Percentiles rank a stretch among this genome's conserved stretches.
phyloP scores from a whole-genome alignment of 2,113 vertebrate genomes.

The Seriola aureovittata region DNA sequence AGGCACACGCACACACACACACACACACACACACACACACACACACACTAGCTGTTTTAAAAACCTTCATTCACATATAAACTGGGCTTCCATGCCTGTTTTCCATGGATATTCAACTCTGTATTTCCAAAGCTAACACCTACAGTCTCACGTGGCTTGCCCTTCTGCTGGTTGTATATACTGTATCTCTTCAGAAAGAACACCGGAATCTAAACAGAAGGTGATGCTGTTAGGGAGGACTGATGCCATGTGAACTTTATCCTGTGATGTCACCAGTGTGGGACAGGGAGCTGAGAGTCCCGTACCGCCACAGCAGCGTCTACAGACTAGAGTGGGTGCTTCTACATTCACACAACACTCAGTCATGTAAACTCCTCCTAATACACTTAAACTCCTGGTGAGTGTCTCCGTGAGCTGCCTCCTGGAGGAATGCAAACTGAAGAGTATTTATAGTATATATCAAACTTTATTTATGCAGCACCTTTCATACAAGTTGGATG shows the following conservation, averaged over 20 bases:
- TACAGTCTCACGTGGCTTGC: constrained; percentile 3
- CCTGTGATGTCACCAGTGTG: constrained; percentile 47
- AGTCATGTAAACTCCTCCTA: constrained; percentile 22
- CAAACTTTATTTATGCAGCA: neutral
- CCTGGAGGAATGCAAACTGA: constrained; percentile 2
- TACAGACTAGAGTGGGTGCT: neutral
- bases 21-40: neutral
- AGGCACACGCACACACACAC: neutral
- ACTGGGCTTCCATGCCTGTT: constrained; percentile 8
- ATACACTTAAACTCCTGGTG: neutral
- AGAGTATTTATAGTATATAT: neutral
- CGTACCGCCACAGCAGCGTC: constrained; percentile 8
- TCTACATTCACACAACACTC: constrained; percentile 44
- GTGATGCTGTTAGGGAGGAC: neutral
- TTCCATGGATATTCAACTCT: constrained; percentile 13
- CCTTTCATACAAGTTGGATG: neutral
- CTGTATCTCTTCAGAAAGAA: constrained; percentile 48
- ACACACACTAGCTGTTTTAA: neutral
- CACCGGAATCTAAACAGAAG: constrained; percentile 68
- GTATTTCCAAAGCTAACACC: constrained; percentile 38
- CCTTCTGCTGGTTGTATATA: constrained; percentile 40
- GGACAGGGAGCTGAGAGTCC: constrained; percentile 4
- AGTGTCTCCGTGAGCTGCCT: constrained; percentile 33
- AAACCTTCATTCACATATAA: neutral
- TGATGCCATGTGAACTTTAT: constrained; percentile 22